phyloP scores from a whole-genome alignment of 92 coral and sea anemone genomes.

The Umimayanthus chanpuru region DNA sequence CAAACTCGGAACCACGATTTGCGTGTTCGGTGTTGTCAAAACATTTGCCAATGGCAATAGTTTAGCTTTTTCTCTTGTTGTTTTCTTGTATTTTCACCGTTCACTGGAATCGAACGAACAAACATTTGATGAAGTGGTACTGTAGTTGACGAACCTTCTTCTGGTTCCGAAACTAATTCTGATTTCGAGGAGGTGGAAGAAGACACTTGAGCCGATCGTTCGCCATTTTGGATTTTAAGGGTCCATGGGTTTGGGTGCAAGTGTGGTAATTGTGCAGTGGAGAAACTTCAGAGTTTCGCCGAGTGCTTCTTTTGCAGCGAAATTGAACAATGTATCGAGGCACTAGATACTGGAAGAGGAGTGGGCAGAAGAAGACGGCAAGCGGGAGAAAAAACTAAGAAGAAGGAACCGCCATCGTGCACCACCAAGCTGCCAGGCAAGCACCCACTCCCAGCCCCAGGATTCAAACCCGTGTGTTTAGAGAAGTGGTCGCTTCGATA shows the following conservation, averaged over 20 bases:
- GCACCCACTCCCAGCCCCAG: no score
- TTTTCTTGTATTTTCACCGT: no score
- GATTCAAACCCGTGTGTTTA: conserved; percentile 31
- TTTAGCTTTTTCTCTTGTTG: no score
- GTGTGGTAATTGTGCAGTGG: conserved; percentile 32
- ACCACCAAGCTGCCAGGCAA: conserved; percentile 34
- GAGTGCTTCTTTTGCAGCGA: conserved; percentile 34
- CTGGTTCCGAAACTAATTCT: no score
- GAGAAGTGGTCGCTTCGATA: conserved; percentile 38
- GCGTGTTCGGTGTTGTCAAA: no score
- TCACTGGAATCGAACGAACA: no score
- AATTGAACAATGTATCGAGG: conserved; percentile 25
- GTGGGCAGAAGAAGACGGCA: conserved; percentile 39
- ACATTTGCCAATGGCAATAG: no score
- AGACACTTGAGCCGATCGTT: conserved; percentile 12
- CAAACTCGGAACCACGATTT: no score
- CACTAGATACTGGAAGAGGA: conserved; percentile 32
- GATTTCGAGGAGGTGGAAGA: conserved; percentile 41
- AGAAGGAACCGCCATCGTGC: conserved; percentile 14
- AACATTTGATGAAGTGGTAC: no score
- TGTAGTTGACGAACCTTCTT: no score
- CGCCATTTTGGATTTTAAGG: conserved; percentile 33
- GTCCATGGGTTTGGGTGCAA: conserved; percentile 29
- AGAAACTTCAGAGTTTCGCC: conserved; percentile 18
- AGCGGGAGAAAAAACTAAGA: background rate